phyloP scores from a whole-genome alignment of 2,797 vertebrate genomes.

The Serranus cabrilla region DNA sequence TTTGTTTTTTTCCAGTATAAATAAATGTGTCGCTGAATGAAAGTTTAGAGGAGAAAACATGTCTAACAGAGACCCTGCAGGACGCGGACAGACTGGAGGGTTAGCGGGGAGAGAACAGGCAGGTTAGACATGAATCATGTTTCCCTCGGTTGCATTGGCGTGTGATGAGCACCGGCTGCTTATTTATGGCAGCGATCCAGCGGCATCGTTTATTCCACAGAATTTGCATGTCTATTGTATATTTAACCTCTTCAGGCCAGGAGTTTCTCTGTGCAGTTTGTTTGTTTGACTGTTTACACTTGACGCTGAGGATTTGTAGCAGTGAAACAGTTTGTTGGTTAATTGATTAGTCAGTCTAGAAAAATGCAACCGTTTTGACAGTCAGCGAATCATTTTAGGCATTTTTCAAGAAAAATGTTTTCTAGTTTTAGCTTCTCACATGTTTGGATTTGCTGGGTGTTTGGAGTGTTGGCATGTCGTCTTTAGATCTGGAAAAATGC shows the following conservation, averaged over 20 bases:
- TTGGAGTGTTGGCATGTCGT: background rate
- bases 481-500: background rate
- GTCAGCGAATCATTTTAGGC: background rate
- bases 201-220: slow-evolving; percentile 56
- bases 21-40: background rate
- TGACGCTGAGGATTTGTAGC: background rate
- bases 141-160: slow-evolving; percentile 40
- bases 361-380: background rate
- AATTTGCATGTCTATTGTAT: slow-evolving; percentile 75
- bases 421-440: slow-evolving; percentile 1
- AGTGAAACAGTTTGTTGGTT: background rate
- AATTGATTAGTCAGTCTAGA: background rate
- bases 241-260: slow-evolving; percentile 53
- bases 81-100: background rate
- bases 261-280: background rate
- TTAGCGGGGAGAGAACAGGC: slow-evolving; percentile 25
- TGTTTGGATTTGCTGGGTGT: background rate
- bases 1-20: background rate
- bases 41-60: background rate
- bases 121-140: slow-evolving; percentile 67
- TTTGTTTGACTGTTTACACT: slow-evolving; percentile 1
- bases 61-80: background rate
- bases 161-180: slow-evolving; percentile 60
- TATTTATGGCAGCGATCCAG: slow-evolving; percentile 71
- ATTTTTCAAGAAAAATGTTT: background rate